Percentiles rank a stretch among this genome's conserved stretches.
phyloP scores from a whole-genome alignment of 2,797 vertebrate species.

The Acridotheres tristis region DNA sequence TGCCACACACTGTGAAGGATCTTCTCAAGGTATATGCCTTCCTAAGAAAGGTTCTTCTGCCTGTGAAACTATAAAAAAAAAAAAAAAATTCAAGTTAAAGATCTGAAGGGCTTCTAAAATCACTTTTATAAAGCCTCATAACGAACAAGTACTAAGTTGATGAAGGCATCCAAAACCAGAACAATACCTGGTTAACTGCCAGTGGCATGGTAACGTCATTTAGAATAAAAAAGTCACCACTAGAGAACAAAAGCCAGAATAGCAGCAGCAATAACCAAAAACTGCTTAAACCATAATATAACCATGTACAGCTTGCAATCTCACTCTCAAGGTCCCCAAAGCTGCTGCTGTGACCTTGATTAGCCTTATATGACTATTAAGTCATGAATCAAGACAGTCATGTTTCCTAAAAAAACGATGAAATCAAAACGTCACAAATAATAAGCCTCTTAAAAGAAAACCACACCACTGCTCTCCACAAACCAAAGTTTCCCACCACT shows the following conservation, averaged over 20 bases:
- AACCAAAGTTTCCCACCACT: constrained; percentile 9
- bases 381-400: background rate
- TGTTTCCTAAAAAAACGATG: background rate
- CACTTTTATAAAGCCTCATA: background rate
- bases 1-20: accelerated
- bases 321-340: background rate
- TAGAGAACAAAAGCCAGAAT: background rate
- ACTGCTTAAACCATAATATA: background rate
- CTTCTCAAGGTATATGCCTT: background rate
- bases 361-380: background rate
- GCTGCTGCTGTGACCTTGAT: background rate
- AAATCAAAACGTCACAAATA: background rate
- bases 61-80: background rate
- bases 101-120: background rate
- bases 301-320: background rate
- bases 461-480: background rate
- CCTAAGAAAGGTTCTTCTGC: background rate
- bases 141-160: background rate
- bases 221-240: background rate
- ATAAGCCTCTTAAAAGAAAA: background rate
- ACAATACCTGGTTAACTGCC: background rate
- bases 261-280: background rate
- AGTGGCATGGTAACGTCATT: background rate
- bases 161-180: background rate
- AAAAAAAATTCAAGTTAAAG: background rate